A percentile compares a stretch with the other conserved stretches of the same genome.
phyloP scores from a whole-genome alignment of 2,888 invertebrate species.

The Rhagium mordax region DNA sequence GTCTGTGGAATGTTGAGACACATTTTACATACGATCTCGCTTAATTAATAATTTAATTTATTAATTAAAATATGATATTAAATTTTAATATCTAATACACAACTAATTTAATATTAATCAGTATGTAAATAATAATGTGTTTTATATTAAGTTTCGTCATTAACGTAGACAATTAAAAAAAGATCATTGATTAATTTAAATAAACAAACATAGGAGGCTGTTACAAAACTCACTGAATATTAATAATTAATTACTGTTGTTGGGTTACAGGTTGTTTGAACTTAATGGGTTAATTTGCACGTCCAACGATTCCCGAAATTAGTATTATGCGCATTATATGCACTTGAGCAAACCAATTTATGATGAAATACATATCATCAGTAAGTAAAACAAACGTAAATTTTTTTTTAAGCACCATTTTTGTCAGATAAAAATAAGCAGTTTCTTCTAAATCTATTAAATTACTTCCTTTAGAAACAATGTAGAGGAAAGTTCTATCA shows the following conservation, averaged over 20 bases:
- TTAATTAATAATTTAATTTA: neutral
- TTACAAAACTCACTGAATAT: neutral
- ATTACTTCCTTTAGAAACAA: no score
- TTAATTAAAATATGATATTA: neutral
- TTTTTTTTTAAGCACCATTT: no score
- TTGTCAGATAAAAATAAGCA: no score
- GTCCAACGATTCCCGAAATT: no score
- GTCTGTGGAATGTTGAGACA: no score
- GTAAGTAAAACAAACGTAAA: no score
- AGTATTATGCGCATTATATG: no score
- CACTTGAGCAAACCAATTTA: no score
- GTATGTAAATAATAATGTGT: neutral
- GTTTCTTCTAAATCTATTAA: no score
- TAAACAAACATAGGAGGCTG: neutral
- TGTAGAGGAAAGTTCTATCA: no score
- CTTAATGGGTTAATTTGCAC: neutral
- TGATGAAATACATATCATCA: no score
- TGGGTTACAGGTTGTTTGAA: neutral
- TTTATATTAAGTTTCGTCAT: neutral
- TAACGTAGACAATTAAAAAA: neutral
- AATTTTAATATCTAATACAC: neutral
- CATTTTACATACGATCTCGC: no score
- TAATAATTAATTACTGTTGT: neutral
- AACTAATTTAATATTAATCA: neutral
- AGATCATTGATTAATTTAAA: neutral